These are phyloP conservation scores for Frankliniella fusca DNA, from an alignment of 2,888 invertebrate genomes.

Conservation along the genomic window DNA sequence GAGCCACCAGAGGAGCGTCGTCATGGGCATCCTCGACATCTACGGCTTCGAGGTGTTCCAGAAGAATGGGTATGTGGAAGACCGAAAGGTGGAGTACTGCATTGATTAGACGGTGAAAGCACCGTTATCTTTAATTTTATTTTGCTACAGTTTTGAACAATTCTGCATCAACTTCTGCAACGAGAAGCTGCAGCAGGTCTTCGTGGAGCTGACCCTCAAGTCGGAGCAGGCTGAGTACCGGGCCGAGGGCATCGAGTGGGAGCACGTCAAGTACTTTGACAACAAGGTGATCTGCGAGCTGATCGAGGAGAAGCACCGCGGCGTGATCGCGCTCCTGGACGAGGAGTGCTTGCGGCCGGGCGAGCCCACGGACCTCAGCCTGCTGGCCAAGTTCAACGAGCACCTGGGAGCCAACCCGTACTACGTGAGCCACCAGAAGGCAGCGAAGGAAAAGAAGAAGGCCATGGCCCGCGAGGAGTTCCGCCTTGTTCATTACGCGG, in stretches of 20 bases:
- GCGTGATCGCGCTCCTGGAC: conserved; percentile 79
- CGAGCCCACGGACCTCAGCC: conserved; percentile 75
- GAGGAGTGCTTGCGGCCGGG: conserved; percentile 91
- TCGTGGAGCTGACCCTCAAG: conserved; percentile 84
- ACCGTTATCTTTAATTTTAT: background rate
- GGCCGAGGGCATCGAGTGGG: conserved; percentile 88
- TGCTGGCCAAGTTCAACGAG: conserved; percentile 73
- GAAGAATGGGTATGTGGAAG: conserved; percentile 65
- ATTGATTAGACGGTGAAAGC: background rate
- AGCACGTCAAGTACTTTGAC: conserved; percentile 82
- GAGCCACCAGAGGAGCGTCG: conserved; percentile 54
- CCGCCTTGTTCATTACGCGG: conserved; percentile 85
- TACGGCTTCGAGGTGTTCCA: conserved; percentile 94
- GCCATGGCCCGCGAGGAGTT: conserved; percentile 86
- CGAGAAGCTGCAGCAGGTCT: conserved; percentile 89
- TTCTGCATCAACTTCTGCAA: conserved; percentile 96
- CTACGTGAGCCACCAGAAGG: conserved; percentile 76
- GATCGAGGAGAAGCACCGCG: conserved; percentile 70
- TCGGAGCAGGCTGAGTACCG: conserved; percentile 91
- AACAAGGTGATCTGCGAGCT: conserved; percentile 88
- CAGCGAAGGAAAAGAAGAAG: conserved; percentile 74
- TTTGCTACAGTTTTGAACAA: conserved; percentile 70
- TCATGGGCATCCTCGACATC: conserved; percentile 88
- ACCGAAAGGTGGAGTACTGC: no score
- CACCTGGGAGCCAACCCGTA: conserved; percentile 72